A percentile compares a stretch with the other conserved stretches of the same genome.
phyloP scores from a whole-genome alignment of 2,888 invertebrate species.

The Punctoribates punctum region DNA sequence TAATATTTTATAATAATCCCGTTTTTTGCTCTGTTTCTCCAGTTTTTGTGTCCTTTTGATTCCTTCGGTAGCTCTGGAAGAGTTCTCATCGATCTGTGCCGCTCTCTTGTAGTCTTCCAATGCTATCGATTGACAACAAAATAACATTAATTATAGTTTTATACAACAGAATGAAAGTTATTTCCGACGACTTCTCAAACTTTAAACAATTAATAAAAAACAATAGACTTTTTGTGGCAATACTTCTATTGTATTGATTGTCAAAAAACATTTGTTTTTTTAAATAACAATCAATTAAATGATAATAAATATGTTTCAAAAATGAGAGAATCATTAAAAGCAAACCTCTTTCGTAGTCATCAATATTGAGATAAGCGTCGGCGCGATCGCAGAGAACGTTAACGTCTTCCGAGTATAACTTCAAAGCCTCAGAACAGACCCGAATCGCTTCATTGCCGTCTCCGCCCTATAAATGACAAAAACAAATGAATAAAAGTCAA shows the following conservation, averaged over 20 bases:
- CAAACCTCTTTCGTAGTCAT: slow-evolving; percentile 80
- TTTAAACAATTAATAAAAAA: not conserved
- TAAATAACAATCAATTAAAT: no score
- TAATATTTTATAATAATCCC: slow-evolving; percentile 97
- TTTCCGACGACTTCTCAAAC: no score
- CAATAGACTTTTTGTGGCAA: not conserved
- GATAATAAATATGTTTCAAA: slow-evolving; percentile 14
- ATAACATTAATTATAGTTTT: not conserved
- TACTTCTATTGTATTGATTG: not conserved
- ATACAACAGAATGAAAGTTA: no score
- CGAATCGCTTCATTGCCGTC: slow-evolving; percentile 68
- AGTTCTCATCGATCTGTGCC: slow-evolving; percentile 71
- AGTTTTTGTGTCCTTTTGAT: slow-evolving; percentile 79
- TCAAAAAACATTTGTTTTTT: no score
- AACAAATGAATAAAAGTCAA: not conserved
- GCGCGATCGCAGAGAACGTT: slow-evolving; percentile 81
- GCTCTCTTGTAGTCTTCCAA: slow-evolving; percentile 82
- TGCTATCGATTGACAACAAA: slow-evolving; percentile 59
- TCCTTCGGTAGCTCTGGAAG: slow-evolving; percentile 81
- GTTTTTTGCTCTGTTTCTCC: slow-evolving; percentile 83
- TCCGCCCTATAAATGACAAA: slow-evolving; percentile 60
- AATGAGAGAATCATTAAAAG: slow-evolving; percentile 29
- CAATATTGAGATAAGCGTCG: slow-evolving; percentile 81
- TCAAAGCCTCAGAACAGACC: slow-evolving; percentile 74
- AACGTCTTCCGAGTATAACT: slow-evolving; percentile 63